Evolutionary conservation across 1,140 invertebrate species (phyloP), one percentile per base, ranked within the genome.

Genomic region (Apis cerana): DNA sequence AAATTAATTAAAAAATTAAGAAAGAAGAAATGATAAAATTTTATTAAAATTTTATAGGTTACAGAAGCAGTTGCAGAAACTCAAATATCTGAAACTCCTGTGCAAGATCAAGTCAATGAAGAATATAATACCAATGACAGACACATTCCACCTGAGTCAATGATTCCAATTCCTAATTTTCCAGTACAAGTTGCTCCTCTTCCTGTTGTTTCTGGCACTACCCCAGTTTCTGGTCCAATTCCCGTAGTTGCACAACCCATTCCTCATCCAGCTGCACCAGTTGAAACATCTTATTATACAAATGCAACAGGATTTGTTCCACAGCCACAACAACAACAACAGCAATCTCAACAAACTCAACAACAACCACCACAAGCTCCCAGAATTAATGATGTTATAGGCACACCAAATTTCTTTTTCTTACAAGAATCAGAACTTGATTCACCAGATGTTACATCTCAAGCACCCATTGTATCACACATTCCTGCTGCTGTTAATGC

Each of bases 401-500:
- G 96, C 19, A 95, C 95, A 11, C 96, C 96, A 78, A 97, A 96
- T 89, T 97, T 97, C 91, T 96, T 96, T 91, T 97, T 97, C 89
- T 94, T 97, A 33, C 96, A 97, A 93, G 96, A 97, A 88, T 97
- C 96, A 62, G 96, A 97, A 92, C 94, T 97, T 71, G 97, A 97
- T 91, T 95, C 96, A 62, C 96, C 96, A 1, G 95, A 96, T 21
- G 93, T 94, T 21, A 85, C 83, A 11, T 88, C 91, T 59, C 92
- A 92, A 82, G 76, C 91, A 80, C 90, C 92, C 12, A 93, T 94
- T 15, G 91, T 93, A 65, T 87, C 93, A 68, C 93, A 94, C 86
- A 95, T 95, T 92, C 95, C 95, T 88, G 91, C 94, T 15, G 92
- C 95, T 13, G 95, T 95, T 5, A 95, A 95, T 23, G 94, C 93